Evolutionary conservation across 92 coral and sea anemone species (phyloP), one percentile per base, ranked within the genome.

Genomic region (Zoanthus solanderi): DNA sequence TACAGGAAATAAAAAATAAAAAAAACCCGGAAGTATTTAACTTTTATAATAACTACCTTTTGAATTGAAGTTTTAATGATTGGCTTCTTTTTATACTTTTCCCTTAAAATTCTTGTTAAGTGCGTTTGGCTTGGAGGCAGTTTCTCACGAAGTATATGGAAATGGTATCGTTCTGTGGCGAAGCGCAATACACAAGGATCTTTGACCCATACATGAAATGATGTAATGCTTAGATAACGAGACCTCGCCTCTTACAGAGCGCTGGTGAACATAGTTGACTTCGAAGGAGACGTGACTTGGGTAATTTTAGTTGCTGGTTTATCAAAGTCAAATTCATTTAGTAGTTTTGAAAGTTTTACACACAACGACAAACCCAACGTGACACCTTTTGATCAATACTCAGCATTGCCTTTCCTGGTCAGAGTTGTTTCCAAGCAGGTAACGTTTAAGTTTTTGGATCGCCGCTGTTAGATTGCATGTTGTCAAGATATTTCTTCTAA

Each of bases 151-250:
- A 67, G 58, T 66, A 8, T 17, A 34, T 50, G 13, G 54, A 61
- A 50, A 79, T 9, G 72, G 75, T 58, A 44, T 23, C 28, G 42
- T 16, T 15, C 74, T 66, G 72, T 67, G 31, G 75, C 74, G 52
- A 60, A 52, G 85, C 61, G 3, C 63, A 65, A 81, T 67, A 81
- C 74, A 81, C 85, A 81, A 81, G 78, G 93, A 54, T 69, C 94
- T 67, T 32, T 93, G 98, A 95, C 94, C 98, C 98, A 69, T 93
- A 76, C 56, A 69, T 87, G 61, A 63, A 87, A 95, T 95, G 98
- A 95, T 84, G 98, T 95, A 95, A 95, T 95, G 93, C 68, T 72
- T 84, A 88, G 87, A 87, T 82, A 85, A 83, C 89, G 92, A 76
- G 79, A 57, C 66, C 85, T 66, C 48, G 58, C 85, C 45, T 66